A percentile compares a stretch with the other conserved stretches of the same genome.
Conservation (phyloP, 2,797 vertebrate species). For the Aplochiton taeniatus region DNA sequence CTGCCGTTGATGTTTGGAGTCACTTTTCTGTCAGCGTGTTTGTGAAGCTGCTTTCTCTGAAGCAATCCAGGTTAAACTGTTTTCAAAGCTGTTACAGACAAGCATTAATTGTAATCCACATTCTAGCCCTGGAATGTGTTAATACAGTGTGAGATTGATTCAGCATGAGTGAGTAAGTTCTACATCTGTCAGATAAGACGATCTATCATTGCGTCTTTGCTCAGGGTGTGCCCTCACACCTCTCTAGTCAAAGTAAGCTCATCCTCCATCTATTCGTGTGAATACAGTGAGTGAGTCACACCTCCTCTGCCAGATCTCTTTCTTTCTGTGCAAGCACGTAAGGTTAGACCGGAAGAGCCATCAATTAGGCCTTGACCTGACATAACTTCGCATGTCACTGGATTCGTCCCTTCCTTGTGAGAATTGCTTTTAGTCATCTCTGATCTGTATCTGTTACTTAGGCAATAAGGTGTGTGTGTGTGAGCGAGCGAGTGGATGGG, state of each 20-base stretch:
- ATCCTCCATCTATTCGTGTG: conserved; percentile 34
- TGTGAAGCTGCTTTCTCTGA: conserved; percentile 10
- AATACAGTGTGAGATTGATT: not conserved
- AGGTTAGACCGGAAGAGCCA: conserved; percentile 17
- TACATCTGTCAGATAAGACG: conserved; percentile 20
- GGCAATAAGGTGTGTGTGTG: conserved; percentile 8
- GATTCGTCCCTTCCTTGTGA: conserved; percentile 26
- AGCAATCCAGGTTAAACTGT: conserved; percentile 1
- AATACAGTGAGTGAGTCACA: conserved; percentile 39
- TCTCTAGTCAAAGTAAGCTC: conserved; percentile 39
- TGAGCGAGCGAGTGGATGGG: conserved; percentile 5
- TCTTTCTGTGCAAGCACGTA: conserved; percentile 11
- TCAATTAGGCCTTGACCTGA: conserved; percentile 30
- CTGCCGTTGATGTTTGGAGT: not conserved
- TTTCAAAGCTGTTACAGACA: too few species aligned
- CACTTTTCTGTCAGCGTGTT: not conserved
- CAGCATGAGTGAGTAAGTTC: too few species aligned
- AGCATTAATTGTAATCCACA: too few species aligned
- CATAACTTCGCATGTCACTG: conserved; percentile 26
- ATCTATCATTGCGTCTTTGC: conserved; percentile 43
- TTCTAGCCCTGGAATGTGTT: not conserved
- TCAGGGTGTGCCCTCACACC: conserved; percentile 63
- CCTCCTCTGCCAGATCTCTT: conserved; percentile 26
- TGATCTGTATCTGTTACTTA: conserved; percentile 25
- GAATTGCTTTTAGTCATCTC: conserved; percentile 9